These are phyloP conservation scores for Rhagologus leucostigma DNA, from an alignment of 2,113 vertebrate species.

Conservation along the genomic window DNA sequence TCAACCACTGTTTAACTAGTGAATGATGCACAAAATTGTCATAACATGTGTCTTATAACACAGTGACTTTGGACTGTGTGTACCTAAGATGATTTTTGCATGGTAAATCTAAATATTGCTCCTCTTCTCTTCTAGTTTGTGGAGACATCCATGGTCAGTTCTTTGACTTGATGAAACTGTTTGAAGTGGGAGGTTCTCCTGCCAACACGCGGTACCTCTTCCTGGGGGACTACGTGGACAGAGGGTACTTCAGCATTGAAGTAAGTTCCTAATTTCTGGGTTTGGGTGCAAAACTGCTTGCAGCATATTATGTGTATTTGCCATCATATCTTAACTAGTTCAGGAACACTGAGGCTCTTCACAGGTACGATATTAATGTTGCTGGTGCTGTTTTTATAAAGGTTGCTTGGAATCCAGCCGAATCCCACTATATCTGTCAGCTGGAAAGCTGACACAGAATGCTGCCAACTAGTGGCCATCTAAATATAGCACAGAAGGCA, in stretches of 20 bases:
- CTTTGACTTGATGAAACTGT: conserved; percentile 99
- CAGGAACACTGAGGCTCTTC: background rate
- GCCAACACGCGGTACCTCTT: conserved; percentile 98
- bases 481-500: background rate
- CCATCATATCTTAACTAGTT: background rate
- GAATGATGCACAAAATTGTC: background rate
- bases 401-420: background rate
- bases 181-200: conserved; percentile 97
- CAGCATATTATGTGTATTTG: background rate
- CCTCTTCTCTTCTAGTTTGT: conserved; percentile 81
- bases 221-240: conserved; percentile 98
- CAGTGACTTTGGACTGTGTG: background rate
- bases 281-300: background rate
- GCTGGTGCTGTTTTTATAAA: background rate
- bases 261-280: conserved; percentile 76
- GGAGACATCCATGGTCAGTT: conserved; percentile 99
- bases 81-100: background rate
- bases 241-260: conserved; percentile 99
- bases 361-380: background rate
- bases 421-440: background rate
- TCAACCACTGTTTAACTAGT: background rate
- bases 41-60: background rate
- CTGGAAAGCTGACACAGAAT: background rate
- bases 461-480: background rate
- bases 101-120: background rate